A percentile compares a stretch with the other conserved stretches of the same genome.
Evolutionary conservation across 2,888 invertebrate genomes (phyloP).

Genomic region (Neoascia interrupta): DNA sequence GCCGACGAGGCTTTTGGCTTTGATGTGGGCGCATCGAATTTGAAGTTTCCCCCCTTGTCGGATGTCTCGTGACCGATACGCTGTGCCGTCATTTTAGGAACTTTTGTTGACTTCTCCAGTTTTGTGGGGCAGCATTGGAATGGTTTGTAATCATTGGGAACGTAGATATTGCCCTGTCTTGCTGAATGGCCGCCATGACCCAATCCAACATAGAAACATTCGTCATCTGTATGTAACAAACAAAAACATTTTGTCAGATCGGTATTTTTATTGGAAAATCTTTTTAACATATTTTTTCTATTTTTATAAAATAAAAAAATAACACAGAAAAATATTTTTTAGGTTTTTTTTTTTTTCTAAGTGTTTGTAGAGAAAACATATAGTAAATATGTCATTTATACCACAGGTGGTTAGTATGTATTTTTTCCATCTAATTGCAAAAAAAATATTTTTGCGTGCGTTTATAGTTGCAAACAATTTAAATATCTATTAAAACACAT

Average conservation of each 20-base stretch:
- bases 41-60: constrained; percentile 72
- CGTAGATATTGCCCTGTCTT: constrained; percentile 77
- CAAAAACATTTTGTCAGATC: constrained; percentile 92
- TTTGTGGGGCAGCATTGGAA: constrained; percentile 96
- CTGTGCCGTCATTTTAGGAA: constrained; percentile 86
- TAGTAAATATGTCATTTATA: constrained; percentile 43
- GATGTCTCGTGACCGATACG: constrained; percentile 76
- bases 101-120: constrained; percentile 88
- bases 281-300: constrained; percentile 40
- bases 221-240: constrained; percentile 91
- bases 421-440: constrained; percentile 61
- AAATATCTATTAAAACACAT: constrained; percentile 40
- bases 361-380: constrained; percentile 58
- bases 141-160: constrained; percentile 88
- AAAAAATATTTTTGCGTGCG: constrained; percentile 69
- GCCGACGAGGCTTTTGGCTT: constrained; percentile 70
- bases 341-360: constrained; percentile 33
- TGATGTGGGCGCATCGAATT: constrained; percentile 70
- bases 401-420: constrained; percentile 61
- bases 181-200: constrained; percentile 85
- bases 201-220: constrained; percentile 98
- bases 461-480: constrained; percentile 58
- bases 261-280: constrained; percentile 73
- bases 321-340: constrained; percentile 53
- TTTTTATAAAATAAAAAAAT: constrained; percentile 54